phyloP scores from a whole-genome alignment of 2,797 vertebrate species.

The Halcyon leucocephala region DNA sequence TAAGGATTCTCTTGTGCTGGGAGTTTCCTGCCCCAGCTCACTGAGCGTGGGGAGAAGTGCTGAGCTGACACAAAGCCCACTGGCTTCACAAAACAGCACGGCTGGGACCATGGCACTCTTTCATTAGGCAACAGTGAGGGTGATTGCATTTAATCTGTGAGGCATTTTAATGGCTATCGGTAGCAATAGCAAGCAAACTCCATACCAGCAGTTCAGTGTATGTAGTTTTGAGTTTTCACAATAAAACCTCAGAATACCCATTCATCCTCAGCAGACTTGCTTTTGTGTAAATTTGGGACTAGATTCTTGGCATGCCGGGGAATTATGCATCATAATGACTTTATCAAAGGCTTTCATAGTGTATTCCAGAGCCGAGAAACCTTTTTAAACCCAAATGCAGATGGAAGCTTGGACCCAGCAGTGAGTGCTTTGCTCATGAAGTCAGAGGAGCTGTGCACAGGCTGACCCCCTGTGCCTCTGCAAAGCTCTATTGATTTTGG shows the following conservation, averaged over 20 bases:
- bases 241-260: not conserved
- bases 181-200: not conserved
- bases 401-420: slow-evolving; percentile 20
- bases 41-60: not conserved
- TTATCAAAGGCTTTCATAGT: slow-evolving; percentile 46
- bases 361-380: slow-evolving; percentile 21
- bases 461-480: slow-evolving; percentile 13
- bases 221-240: slow-evolving; percentile 4
- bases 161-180: not conserved
- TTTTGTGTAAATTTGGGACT: slow-evolving; percentile 33
- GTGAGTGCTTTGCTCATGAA: slow-evolving; percentile 27
- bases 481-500: slow-evolving; percentile 53
- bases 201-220: not conserved
- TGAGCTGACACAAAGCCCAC: not conserved
- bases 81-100: not conserved
- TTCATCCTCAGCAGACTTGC: slow-evolving; percentile 28
- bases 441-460: slow-evolving; percentile 40
- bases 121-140: not conserved
- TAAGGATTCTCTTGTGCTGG: not conserved
- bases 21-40: not conserved
- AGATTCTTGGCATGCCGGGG: slow-evolving; percentile 54
- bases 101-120: not conserved
- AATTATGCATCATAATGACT: slow-evolving; percentile 46
- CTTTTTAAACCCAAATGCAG: slow-evolving; percentile 18
- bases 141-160: not conserved